phyloP scores from a whole-genome alignment of 2,797 vertebrate genomes.

The Cirrhinus molitorella region DNA sequence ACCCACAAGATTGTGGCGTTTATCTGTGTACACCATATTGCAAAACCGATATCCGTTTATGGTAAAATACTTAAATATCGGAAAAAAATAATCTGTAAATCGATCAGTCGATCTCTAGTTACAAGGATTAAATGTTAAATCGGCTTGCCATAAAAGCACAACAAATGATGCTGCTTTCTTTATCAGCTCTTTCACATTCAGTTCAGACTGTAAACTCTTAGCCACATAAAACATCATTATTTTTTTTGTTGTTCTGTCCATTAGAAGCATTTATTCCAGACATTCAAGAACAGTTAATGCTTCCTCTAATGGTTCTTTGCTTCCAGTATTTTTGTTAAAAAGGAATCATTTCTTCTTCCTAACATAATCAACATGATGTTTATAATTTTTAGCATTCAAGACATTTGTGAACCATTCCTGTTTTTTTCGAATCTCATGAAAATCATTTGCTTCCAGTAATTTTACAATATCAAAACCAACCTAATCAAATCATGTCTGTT shows the following conservation, averaged over 20 bases:
- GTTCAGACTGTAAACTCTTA: not conserved
- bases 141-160: not conserved
- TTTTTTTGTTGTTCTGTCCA: not conserved
- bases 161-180: not conserved
- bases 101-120: no score
- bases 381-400: not conserved
- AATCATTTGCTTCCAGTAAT: not conserved
- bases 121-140: not conserved
- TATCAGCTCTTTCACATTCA: not conserved
- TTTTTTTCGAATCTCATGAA: not conserved
- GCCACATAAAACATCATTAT: not conserved
- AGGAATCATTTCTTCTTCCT: not conserved
- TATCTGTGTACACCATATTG: no score
- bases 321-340: not conserved
- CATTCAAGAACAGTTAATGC: not conserved
- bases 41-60: no score
- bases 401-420: not conserved
- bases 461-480: not conserved
- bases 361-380: not conserved
- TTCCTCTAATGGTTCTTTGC: not conserved
- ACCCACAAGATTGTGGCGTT: no score
- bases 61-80: no score
- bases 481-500: not conserved
- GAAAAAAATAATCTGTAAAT: no score
- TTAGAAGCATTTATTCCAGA: not conserved